Evolutionary conservation across 2,113 vertebrate species (phyloP).

Genomic region (Hydrolagus affinis): DNA sequence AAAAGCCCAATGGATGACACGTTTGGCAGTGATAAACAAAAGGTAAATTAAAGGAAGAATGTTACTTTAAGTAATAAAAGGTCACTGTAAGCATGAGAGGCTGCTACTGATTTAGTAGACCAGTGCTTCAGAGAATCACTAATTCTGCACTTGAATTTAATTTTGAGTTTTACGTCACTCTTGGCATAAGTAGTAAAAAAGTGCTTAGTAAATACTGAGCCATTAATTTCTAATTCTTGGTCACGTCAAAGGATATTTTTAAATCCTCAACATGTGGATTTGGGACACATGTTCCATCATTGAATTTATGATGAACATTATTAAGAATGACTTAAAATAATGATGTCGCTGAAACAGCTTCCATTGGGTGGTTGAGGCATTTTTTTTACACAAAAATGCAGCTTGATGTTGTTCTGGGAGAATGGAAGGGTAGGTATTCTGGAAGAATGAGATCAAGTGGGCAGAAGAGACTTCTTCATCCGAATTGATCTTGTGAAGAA

Average conservation of each 20-base stretch:
- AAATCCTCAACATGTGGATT: background rate
- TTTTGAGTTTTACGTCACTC: conserved; percentile 7
- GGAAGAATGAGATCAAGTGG: too few relatives aligned
- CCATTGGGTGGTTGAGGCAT: too few relatives aligned
- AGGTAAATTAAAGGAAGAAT: conserved; percentile 20
- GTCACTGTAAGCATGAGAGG: conserved; percentile 16
- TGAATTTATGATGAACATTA: background rate
- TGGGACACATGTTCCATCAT: conserved; percentile 16
- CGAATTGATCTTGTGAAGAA: too few relatives aligned
- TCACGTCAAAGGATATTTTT: conserved; percentile 25
- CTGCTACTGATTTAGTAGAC: conserved; percentile 9
- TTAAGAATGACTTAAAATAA: background rate
- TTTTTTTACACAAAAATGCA: too few relatives aligned
- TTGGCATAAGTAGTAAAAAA: background rate
- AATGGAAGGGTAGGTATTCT: too few relatives aligned
- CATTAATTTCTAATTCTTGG: background rate
- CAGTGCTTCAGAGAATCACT: conserved; percentile 19
- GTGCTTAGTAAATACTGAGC: background rate
- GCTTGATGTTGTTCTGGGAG: too few relatives aligned
- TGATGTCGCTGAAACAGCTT: background rate
- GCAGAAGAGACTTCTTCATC: too few relatives aligned
- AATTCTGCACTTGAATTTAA: background rate
- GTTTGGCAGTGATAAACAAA: conserved; percentile 19
- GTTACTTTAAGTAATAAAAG: conserved; percentile 31
- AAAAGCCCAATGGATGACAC: background rate